Base-by-base conservation (phyloP, 1,140 invertebrate genomes). In the Reticulitermes speratus region DNA sequence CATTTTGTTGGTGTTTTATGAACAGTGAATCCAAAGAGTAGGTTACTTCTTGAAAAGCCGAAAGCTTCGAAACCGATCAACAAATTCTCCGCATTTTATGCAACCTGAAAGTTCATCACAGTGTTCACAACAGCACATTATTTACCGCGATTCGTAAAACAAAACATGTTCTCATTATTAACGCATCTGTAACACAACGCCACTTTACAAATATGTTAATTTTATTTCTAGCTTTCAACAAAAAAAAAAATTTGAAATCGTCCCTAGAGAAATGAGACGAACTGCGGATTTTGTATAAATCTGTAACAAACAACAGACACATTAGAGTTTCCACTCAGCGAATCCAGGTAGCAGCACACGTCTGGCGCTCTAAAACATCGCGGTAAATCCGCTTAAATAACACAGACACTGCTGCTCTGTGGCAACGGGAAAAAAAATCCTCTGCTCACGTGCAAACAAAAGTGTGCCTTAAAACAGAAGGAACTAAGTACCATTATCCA, bases 371-470 rank as follows among this genome's bases (percentile, higher is more conserved):
- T 30, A 25, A 75, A 75, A 75, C 65, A 75, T 75, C 65, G n/a
- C 65, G n/a, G 65, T 75, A 75, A 75, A 75, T 75, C 65, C 65
- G 65, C 65, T 75, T 75, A 75, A 75, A 75, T 75, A 75, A 75
- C 65, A 75, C 65, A 23, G 2, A 38, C 59, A 75, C 14, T 16
- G 25, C 65, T 25, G n/a, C 65, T 75, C 25, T 75, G 65, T 75
- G 25, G 65, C 25, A 75, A 75, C 14, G 21, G 21, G 38, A 38
- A 75, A 69, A 69, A 69, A 75, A 6, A 23, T 75, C 65, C 65
- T 30, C n/a, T 30, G n/a, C n/a, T 75, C 65, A n/a, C 65, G 16
- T 75, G n/a, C 65, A 9, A 75, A 75, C 19, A 55, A 75, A 65
- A 75, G 0, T 30, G 11, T 75, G 16, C 65, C 65, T 75, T 75